These are phyloP conservation scores for Sycophila sp. DNA, from an alignment of 1,140 invertebrate genomes.

Conservation along the genomic window DNA sequence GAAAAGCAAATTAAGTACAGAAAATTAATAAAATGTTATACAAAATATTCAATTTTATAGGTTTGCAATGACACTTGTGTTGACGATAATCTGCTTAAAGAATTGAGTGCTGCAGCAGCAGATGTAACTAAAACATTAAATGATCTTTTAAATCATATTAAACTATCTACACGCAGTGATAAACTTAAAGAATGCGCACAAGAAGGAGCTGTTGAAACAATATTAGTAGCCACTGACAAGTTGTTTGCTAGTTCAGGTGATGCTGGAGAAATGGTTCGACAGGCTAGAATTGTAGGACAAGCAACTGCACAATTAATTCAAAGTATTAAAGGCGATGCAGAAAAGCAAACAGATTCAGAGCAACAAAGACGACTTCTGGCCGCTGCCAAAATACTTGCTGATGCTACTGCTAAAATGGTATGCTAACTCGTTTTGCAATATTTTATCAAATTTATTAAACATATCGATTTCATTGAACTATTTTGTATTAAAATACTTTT, in stretches of 20 bases:
- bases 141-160: constrained; percentile 91
- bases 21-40: neutral
- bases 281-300: constrained; percentile 91
- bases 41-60: constrained; percentile 47
- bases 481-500: neutral
- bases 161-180: constrained; percentile 67
- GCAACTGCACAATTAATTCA: constrained; percentile 92
- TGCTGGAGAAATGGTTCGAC: constrained; percentile 92
- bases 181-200: constrained; percentile 70
- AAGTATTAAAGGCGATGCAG: constrained; percentile 94
- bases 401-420: constrained; percentile 93
- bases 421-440: neutral
- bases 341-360: constrained; percentile 87
- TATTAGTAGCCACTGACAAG: constrained; percentile 89
- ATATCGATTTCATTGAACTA: neutral
- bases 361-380: constrained; percentile 89
- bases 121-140: constrained; percentile 92
- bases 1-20: neutral
- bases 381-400: constrained; percentile 91
- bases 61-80: constrained; percentile 81
- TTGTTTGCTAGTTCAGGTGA: constrained; percentile 86
- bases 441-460: neutral
- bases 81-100: constrained; percentile 77
- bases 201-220: constrained; percentile 88
- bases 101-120: constrained; percentile 84